Evolutionary conservation across 1,140 invertebrate genomes (phyloP), one percentile per base, ranked within the genome.

Genomic region (Subanguina moxae): DNA sequence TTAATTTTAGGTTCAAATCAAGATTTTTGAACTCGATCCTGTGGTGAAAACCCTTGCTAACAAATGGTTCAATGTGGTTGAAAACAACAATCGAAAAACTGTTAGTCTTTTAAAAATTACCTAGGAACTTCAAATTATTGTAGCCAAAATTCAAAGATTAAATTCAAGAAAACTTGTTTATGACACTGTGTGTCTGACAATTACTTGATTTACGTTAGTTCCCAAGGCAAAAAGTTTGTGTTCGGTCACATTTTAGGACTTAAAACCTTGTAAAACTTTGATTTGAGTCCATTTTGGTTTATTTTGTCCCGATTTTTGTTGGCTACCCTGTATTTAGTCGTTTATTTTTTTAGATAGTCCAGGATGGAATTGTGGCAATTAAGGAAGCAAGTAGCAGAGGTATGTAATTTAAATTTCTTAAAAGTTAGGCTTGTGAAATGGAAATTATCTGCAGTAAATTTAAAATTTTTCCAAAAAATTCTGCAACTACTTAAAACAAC

Each of bases 51-150:
- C 62, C 38, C 43, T 73, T 13, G 73, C 72, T 17, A 21, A 76
- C 17, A 46, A 70, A 63, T 73, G 72, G 72, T 73, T 73, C 38
- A 57, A 62, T n/a, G 48, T 71, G 23, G 56, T 66, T 32, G 68
- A 71, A 13, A 58, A 74, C 46, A 42, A 25, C 1, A 62, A 17
- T 1, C 28, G 72, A 52, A 52, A 52, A 52, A 52, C 48, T 21
- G 48, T 21, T 52, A 7, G 48, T 52, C 15, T 38, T 38, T 38
- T 38, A 38, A 38, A 11, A n/a, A n/a, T n/a, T n/a, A n/a, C n/a
- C n/a, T n/a, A n/a, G n/a, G n/a, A n/a, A n/a, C n/a, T 13, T 13
- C 43, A 45, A 45, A 45, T 45, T 45, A 45, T 13, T 45, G 11
- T 45, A n/a, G 43, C 11, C 43, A 13, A 45, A n/a, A 13, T 45